phyloP scores from a whole-genome alignment of 2,797 vertebrate genomes.

The Sphenodon punctatus region DNA sequence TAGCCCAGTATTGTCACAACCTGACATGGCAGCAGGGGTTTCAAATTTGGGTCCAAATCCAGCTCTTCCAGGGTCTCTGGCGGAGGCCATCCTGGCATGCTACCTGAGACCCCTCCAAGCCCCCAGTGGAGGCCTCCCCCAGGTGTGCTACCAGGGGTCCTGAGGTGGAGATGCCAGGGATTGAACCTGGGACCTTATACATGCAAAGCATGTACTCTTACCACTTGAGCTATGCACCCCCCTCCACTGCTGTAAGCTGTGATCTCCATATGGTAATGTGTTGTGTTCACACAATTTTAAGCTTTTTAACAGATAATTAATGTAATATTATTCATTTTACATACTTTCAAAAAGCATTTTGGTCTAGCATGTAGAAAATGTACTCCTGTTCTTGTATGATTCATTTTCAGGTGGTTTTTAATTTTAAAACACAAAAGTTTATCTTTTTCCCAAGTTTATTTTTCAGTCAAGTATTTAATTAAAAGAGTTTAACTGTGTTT shows the following conservation, averaged over 20 bases:
- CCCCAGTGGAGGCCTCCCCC: no score
- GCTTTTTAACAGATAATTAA: not conserved
- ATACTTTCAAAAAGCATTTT: not conserved
- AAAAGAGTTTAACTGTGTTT: not conserved
- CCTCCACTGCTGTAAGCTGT: not conserved
- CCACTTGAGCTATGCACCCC: no score
- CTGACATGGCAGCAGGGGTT: no score
- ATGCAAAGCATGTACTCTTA: no score
- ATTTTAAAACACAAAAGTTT: not conserved
- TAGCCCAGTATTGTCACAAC: no score
- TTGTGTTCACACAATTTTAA: not conserved
- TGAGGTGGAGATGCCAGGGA: no score
- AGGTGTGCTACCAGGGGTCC: no score
- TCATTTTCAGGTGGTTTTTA: not conserved
- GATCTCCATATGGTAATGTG: not conserved
- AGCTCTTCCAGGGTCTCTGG: no score
- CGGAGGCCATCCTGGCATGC: no score
- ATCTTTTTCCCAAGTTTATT: not conserved
- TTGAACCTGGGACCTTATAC: no score
- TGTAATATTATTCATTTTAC: not conserved
- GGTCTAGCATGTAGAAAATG: not conserved
- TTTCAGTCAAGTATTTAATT: rapidly evolving
- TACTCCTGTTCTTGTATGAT: not conserved
- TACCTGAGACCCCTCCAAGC: no score
- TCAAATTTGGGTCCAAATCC: no score